Percentiles rank a stretch among this genome's conserved stretches.
These are phyloP conservation scores for Aromia moschata DNA, from an alignment of 2,888 invertebrate species.

Conservation along the genomic window DNA sequence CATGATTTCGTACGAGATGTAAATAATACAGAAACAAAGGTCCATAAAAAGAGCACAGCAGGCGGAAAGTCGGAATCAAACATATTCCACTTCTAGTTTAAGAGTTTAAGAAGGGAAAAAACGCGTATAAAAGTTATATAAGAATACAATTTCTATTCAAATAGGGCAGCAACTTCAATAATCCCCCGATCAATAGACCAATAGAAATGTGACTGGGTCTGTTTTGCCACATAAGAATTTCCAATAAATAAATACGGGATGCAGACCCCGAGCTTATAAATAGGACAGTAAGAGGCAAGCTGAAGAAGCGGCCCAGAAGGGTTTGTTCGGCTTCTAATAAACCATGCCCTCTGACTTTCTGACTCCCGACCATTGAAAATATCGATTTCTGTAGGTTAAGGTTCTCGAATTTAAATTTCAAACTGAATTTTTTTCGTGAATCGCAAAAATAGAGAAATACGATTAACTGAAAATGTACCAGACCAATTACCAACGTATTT, in stretches of 20 bases:
- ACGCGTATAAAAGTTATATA: conserved; percentile 39
- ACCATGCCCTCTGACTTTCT: too few relatives aligned
- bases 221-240: background rate
- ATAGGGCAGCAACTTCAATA: conserved; percentile 37
- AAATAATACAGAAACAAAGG: conserved; percentile 5
- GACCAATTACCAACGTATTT: too few relatives aligned
- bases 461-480: too few relatives aligned
- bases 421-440: too few relatives aligned
- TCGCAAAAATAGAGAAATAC: too few relatives aligned
- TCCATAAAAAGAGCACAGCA: conserved; percentile 12
- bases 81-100: conserved; percentile 26
- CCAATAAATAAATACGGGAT: background rate
- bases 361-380: too few relatives aligned
- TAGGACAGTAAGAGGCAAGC: background rate
- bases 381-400: too few relatives aligned
- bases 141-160: conserved; percentile 44
- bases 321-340: too few relatives aligned
- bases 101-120: conserved; percentile 39
- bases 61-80: conserved; percentile 12
- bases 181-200: conserved; percentile 38
- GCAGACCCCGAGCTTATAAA: background rate
- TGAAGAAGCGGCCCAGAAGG: background rate
- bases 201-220: conserved; percentile 4
- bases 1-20: background rate
- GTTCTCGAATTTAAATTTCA: too few relatives aligned